These are phyloP conservation scores for Reticulitermes lucifugus DNA, from an alignment of 2,888 invertebrate species.

Conservation along the genomic window DNA sequence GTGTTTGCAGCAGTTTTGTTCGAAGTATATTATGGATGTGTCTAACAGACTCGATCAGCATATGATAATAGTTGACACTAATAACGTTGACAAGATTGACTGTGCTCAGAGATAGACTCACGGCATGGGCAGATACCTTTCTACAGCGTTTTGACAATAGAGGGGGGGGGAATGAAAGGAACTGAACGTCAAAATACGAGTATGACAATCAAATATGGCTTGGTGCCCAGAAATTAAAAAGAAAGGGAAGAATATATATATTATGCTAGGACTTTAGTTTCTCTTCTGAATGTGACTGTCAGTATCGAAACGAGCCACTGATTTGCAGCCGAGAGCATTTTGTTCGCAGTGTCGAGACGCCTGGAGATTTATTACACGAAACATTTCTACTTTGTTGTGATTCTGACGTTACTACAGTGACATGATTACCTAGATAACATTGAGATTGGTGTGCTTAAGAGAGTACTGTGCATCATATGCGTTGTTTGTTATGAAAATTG, in stretches of 20 bases:
- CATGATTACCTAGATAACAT: too few species aligned
- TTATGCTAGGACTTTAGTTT: neutral
- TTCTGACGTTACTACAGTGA: too few species aligned
- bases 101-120: neutral
- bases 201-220: neutral
- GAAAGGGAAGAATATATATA: neutral
- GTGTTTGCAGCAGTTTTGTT: too few species aligned
- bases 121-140: neutral
- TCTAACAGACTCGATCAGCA: neutral
- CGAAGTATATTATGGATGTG: neutral
- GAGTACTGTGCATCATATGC: too few species aligned
- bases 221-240: neutral
- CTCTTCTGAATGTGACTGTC: neutral
- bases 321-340: neutral
- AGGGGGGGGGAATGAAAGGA: too few species aligned
- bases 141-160: neutral
- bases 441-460: too few species aligned
- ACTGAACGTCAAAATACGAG: slow-evolving; percentile 9
- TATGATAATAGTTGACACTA: neutral
- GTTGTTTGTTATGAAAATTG: too few species aligned
- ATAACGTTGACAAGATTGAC: too few species aligned
- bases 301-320: neutral
- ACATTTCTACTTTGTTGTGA: neutral
- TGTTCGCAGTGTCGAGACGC: neutral
- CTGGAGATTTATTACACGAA: neutral